These are phyloP conservation scores for Tenthredo livida DNA, from an alignment of 2,888 invertebrate species.

Conservation along the genomic window DNA sequence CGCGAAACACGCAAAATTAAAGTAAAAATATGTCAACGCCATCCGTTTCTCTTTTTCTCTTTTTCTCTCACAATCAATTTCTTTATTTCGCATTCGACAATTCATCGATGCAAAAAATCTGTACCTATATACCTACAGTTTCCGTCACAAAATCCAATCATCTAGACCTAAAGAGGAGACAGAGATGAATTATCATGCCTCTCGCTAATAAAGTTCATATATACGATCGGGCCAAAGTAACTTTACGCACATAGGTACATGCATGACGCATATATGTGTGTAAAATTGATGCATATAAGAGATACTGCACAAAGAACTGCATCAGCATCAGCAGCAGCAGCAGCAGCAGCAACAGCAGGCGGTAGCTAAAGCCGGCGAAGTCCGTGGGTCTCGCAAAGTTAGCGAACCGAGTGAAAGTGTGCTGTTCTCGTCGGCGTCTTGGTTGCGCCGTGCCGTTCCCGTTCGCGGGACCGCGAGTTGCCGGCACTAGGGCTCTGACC, in stretches of 20 bases:
- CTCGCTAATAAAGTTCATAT: neutral
- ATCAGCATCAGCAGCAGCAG: neutral
- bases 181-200: too few relatives aligned
- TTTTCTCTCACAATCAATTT: too few relatives aligned
- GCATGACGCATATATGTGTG: neutral
- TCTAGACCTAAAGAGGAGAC: too few relatives aligned
- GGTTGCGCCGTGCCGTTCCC: conserved; percentile 13
- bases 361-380: conserved; percentile 1
- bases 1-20: neutral
- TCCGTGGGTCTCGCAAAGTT: conserved; percentile 45
- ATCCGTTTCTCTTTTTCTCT: too few relatives aligned
- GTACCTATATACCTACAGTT: too few relatives aligned
- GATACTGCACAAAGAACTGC: conserved; percentile 5
- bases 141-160: too few relatives aligned
- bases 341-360: conserved; percentile 22
- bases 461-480: conserved; percentile 67
- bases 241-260: neutral
- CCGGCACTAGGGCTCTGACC: conserved; percentile 74
- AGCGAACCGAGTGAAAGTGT: conserved; percentile 51
- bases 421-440: conserved; percentile 28
- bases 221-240: neutral
- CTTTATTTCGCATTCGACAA: too few relatives aligned
- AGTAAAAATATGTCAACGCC: conserved; percentile 24
- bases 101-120: too few relatives aligned
- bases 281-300: neutral